Conservation (phyloP, 2,113 vertebrate species). For the Acrocephalus arundinaceus region DNA sequence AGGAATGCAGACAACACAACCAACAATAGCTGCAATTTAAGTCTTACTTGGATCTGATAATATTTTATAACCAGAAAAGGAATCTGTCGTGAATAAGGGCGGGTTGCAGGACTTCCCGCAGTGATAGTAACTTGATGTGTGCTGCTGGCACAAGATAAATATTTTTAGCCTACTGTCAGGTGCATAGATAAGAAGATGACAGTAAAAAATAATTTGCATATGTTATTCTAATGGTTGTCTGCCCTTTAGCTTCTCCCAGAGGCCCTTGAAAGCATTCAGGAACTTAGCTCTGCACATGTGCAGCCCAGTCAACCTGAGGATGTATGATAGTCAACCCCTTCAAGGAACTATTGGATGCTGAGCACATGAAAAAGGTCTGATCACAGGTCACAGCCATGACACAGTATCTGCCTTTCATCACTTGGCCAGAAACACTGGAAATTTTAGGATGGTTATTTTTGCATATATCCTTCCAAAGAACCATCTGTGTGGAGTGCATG, state of each 20-base stretch:
- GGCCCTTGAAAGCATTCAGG: background rate
- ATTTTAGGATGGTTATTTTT: background rate
- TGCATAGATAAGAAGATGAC: background rate
- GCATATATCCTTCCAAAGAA: background rate
- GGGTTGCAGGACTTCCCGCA: background rate
- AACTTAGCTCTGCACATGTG: background rate
- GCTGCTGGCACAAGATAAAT: background rate
- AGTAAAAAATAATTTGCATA: background rate
- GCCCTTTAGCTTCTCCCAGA: background rate
- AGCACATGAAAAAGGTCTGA: background rate
- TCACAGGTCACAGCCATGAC: background rate
- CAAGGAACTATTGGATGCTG: background rate
- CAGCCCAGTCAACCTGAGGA: background rate
- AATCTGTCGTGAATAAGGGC: background rate
- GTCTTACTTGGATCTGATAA: background rate
- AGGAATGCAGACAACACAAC: background rate
- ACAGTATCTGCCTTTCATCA: background rate
- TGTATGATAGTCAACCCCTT: background rate
- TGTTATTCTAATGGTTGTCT: background rate
- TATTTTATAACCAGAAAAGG: background rate
- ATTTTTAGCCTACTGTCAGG: background rate
- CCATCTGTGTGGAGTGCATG: background rate
- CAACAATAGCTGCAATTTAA: background rate
- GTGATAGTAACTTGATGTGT: background rate
- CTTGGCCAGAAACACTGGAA: background rate